These are phyloP conservation scores for Serilophus lunatus DNA, from an alignment of 2,113 vertebrate species.

Conservation along the genomic window DNA sequence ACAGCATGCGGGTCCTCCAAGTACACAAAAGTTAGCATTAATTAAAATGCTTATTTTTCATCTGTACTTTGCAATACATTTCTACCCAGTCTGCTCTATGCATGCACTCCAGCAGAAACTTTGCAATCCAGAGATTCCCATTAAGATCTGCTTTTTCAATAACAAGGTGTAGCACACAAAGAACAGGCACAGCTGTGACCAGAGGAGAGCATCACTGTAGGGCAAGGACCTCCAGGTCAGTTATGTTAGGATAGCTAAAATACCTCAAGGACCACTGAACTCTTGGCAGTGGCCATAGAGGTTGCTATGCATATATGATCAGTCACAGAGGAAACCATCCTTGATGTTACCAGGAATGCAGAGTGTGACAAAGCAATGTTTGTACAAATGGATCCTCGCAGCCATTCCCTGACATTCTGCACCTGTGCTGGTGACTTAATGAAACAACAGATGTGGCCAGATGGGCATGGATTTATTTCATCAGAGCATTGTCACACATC, in stretches of 20 bases:
- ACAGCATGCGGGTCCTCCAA: background rate
- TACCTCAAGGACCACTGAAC: background rate
- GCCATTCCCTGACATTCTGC: background rate
- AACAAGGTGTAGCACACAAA: background rate
- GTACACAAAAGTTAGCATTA: constrained; percentile 51
- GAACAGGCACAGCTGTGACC: background rate
- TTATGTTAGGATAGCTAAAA: background rate
- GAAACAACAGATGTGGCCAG: background rate
- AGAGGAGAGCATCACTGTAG: background rate
- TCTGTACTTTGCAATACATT: constrained; percentile 24
- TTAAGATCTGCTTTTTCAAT: background rate
- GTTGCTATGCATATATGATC: background rate
- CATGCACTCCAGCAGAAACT: background rate
- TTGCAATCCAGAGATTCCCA: background rate
- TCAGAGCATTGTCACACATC: background rate
- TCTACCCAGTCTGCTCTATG: background rate
- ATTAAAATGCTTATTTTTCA: constrained; percentile 62
- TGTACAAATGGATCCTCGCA: background rate
- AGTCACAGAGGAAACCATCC: background rate
- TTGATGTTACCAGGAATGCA: background rate
- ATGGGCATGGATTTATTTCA: background rate
- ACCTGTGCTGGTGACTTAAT: background rate
- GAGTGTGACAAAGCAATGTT: background rate
- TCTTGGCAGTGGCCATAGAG: background rate
- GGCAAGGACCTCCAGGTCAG: background rate